A percentile compares a stretch with the other conserved stretches of the same genome.
Evolutionary conservation across 2,113 vertebrate genomes (phyloP).

Genomic region (Embiotoca jacksoni): DNA sequence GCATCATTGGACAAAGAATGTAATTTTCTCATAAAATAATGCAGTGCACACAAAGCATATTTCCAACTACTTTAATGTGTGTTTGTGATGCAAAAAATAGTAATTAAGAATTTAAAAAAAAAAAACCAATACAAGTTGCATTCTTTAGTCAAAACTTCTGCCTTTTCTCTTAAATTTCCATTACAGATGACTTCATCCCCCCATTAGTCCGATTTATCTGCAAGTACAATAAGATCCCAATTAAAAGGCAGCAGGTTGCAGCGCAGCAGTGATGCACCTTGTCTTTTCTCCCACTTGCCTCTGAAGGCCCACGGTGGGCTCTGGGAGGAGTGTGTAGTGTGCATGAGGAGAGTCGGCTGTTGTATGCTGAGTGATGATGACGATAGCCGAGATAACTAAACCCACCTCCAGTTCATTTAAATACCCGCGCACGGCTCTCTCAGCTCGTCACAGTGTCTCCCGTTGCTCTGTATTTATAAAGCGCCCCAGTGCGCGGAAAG

Average conservation of each 20-base stretch:
- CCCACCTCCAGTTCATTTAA: conserved; percentile 87
- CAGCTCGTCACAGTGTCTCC: conserved; percentile 80
- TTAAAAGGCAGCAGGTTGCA: background rate
- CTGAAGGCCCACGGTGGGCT: conserved; percentile 7
- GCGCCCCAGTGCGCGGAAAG: conserved; percentile 69
- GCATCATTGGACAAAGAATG: no score
- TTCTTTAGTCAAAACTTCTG: no score
- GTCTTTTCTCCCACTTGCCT: background rate
- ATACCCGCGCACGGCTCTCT: conserved; percentile 83
- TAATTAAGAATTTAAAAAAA: no score
- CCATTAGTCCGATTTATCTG: background rate
- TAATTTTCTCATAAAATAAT: no score
- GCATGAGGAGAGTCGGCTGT: conserved; percentile 18
- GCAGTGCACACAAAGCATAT: no score
- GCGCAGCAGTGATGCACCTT: conserved; percentile 11
- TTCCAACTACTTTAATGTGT: no score
- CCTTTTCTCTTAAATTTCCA: no score
- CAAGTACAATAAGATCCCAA: background rate
- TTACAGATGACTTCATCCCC: background rate
- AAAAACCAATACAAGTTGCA: no score
- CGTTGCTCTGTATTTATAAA: conserved; percentile 83
- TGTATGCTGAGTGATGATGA: conserved; percentile 74
- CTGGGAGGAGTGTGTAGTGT: conserved; percentile 6
- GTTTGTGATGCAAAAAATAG: no score
- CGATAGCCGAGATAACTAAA: conserved; percentile 77